Base-by-base conservation (phyloP, 2,888 invertebrate genomes). In the Lumbricus terrestris region DNA sequence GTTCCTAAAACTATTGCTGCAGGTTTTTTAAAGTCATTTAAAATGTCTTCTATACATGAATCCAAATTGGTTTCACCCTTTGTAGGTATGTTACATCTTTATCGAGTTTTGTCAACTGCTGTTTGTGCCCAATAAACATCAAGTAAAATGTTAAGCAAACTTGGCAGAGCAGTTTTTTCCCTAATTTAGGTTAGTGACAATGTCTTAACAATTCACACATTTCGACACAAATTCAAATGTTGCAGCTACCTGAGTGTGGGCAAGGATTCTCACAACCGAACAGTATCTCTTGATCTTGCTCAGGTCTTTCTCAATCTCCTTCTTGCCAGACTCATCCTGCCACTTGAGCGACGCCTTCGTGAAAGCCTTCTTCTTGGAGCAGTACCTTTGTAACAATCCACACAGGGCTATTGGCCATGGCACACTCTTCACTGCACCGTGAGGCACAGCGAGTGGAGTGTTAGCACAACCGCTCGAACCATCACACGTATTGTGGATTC, bases 341-440 rank as follows among this genome's bases (percentile, higher is more conserved):
- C 99, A 99, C 95, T 99, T 99, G 96, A 99, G 99, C 95, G 98
- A 97, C 92, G 98, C 97, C 96, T 99, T 99, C 93, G 98, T 97
- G 96, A 99, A 99, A 92, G 99, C 99, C 98, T 99, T 99, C 98
- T 99, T 99, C 97, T 99, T 98, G 96, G 98, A 98, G 96, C 98
- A 98, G 96, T 98, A 99, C 99, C 99, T 99, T 95, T 33, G 88
- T n/a, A 33, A 90, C 37, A 91, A 82, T 20, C 40, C 18, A 82
- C 18, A 82, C 34, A 33, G 34, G 85, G 90, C 89, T 34, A 90
- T 89, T 90, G 90, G 89, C 89, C 89, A 90, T 33, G 40, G 34
- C 23, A 54, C 90, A 82, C 88, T 88, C 88, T 34, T 89, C 90
- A 82, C 90, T 38, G 47, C 35, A 85, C 38, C 88, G 5, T 20